A percentile compares a stretch with the other conserved stretches of the same genome.
These are phyloP conservation scores for Ophiothrix spiculata DNA, from an alignment of 35 echinoderm and acorn worm genomes.

Conservation along the genomic window DNA sequence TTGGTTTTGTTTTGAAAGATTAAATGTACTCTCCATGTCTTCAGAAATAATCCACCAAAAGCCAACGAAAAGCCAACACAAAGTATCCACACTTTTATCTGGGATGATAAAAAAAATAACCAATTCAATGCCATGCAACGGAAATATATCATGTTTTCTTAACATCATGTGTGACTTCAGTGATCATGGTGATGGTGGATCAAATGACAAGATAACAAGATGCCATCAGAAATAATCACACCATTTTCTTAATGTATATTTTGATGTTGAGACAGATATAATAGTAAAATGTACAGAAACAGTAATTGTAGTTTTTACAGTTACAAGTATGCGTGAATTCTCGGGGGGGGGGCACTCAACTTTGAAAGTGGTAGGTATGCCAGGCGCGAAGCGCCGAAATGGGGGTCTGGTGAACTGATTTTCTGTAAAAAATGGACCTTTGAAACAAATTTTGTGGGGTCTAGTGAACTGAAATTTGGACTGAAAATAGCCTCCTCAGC, in stretches of 20 bases:
- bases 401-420: too few relatives aligned
- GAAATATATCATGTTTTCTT: too few relatives aligned
- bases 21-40: constrained; percentile 49
- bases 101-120: background rate
- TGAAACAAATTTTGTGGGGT: too few relatives aligned
- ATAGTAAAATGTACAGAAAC: background rate
- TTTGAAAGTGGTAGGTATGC: too few relatives aligned
- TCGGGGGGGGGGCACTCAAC: too few relatives aligned
- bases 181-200: background rate
- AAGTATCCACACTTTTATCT: constrained; percentile 29
- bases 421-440: too few relatives aligned
- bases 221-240: background rate
- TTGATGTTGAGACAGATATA: background rate
- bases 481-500: too few relatives aligned
- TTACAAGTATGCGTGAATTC: too few relatives aligned
- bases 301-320: too few relatives aligned
- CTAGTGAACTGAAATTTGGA: too few relatives aligned
- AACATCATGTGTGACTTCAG: too few relatives aligned
- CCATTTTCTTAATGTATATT: background rate
- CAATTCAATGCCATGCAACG: background rate
- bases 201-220: background rate
- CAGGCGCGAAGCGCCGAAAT: too few relatives aligned
- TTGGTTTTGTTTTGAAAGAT: constrained; percentile 47
- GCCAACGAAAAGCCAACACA: constrained; percentile 41
- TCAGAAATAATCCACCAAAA: constrained; percentile 46